Conservation (phyloP, 1,140 invertebrate species). For the Apis cerana region DNA sequence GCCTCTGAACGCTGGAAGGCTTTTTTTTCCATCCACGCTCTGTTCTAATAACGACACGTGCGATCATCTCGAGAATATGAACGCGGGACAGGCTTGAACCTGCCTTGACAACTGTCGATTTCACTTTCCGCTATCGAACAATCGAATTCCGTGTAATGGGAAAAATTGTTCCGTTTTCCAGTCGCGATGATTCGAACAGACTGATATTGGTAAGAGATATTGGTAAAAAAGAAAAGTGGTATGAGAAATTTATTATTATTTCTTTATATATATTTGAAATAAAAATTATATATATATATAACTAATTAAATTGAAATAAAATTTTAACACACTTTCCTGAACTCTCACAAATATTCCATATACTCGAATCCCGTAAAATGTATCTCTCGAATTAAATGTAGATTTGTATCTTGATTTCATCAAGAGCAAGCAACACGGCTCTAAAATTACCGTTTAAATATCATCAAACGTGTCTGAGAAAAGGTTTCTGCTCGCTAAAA, state of each 20-base stretch:
- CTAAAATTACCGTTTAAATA: conserved; percentile 9
- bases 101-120: conserved; percentile 32
- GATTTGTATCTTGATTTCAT: too few relatives aligned
- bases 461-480: conserved; percentile 6
- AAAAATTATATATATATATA: too few relatives aligned
- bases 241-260: too few relatives aligned
- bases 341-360: too few relatives aligned
- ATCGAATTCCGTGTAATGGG: conserved; percentile 10
- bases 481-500: background rate
- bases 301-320: too few relatives aligned
- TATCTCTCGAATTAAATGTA: too few relatives aligned
- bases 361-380: background rate
- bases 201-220: too few relatives aligned
- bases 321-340: too few relatives aligned
- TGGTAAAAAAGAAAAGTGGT: too few relatives aligned
- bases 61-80: conserved; percentile 4
- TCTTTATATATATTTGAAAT: too few relatives aligned
- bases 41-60: conserved; percentile 19
- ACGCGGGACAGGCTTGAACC: conserved; percentile 24
- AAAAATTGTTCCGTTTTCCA: conserved; percentile 10
- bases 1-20: background rate
- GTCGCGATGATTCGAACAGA: too few relatives aligned
- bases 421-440: background rate
- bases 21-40: background rate
- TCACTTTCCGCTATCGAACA: conserved; percentile 42